Evolutionary conservation across 2,113 vertebrate species (phyloP), one percentile per base, ranked within the genome.

Genomic region (Gymnogyps californianus): DNA sequence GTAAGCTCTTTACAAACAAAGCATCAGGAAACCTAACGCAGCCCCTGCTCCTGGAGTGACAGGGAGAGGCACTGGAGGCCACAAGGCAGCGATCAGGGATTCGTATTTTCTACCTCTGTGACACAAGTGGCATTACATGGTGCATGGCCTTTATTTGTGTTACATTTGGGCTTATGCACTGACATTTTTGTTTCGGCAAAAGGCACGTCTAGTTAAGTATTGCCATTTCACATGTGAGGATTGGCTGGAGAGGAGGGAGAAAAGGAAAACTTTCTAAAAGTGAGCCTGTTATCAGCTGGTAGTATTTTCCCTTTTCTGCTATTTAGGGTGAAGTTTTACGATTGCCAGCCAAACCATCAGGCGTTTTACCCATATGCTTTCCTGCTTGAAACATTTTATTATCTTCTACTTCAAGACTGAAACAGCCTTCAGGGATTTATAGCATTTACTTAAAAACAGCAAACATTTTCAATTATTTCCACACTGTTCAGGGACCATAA

Each of bases 401-500:
- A n/a, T 86, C 62, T 85, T 88, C 40, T 70, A 79, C 69, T 84
- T 82, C 65, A 66, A 87, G 75, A 90, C 71, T 83, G 86, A 93
- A 95, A 91, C 90, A n/a, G 62, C 95, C 92, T 95, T 83, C 51
- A 57, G 96, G 98, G 98, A 98, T 98, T 98, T 98, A 98, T 97
- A 95, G 90, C 96, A 97, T 98, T 98, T 98, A 97, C 97, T 98
- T 98, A 96, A 98, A 98, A 98, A 98, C 97, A 98, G 97, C 95
- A 98, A 98, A 98, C 96, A 98, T 96, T 98, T 98, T 98, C 98
- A 98, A 98, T 98, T 98, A 98, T 98, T 98, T 97, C 95, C 91
- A 93, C 57, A 76, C 87, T 90, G 91, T 95, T 98, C 94, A 42
- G 93, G 46, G 90, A 96, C 91, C 95, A 97, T 98, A 97, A 98